phyloP scores from a whole-genome alignment of 2,797 vertebrate species.

The Diplodus sargus region DNA sequence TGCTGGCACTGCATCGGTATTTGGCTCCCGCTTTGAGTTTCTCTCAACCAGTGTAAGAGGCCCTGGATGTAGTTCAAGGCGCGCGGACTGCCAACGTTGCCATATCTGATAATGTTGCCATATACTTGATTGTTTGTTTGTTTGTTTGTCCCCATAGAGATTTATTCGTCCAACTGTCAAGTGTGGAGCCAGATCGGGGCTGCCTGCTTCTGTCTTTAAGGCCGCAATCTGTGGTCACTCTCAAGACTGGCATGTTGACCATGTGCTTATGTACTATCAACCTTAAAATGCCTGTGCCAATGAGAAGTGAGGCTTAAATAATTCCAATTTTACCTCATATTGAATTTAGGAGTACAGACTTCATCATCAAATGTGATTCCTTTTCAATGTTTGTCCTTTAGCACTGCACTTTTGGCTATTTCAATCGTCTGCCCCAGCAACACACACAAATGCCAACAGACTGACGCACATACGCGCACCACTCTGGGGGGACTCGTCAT shows the following conservation, averaged over 20 bases:
- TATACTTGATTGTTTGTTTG: slow-evolving; percentile 62
- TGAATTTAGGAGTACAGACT: background rate
- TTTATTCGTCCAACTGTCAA: slow-evolving; percentile 66
- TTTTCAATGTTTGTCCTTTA: background rate
- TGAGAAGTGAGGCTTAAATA: background rate
- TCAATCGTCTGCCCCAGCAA: background rate
- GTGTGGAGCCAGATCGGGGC: slow-evolving; percentile 35
- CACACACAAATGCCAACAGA: slow-evolving; percentile 6
- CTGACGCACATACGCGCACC: slow-evolving; percentile 1
- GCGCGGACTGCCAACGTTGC: slow-evolving; percentile 52
- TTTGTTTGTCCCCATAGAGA: slow-evolving; percentile 66
- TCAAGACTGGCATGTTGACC: slow-evolving; percentile 34
- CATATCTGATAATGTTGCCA: slow-evolving; percentile 70
- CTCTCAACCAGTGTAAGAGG: slow-evolving; percentile 59
- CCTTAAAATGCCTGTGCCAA: background rate
- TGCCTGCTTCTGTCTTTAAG: slow-evolving; percentile 55
- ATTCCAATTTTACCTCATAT: background rate
- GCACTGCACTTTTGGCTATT: background rate
- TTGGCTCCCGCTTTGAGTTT: slow-evolving; percentile 57
- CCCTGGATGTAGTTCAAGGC: slow-evolving; percentile 66
- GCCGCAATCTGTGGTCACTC: slow-evolving; percentile 51
- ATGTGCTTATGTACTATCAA: background rate
- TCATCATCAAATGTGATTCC: background rate
- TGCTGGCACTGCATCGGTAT: slow-evolving; percentile 49
- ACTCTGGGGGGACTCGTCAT: slow-evolving; percentile 33